phyloP scores from a whole-genome alignment of 2,888 invertebrate species.

The Pheosia gnoma region DNA sequence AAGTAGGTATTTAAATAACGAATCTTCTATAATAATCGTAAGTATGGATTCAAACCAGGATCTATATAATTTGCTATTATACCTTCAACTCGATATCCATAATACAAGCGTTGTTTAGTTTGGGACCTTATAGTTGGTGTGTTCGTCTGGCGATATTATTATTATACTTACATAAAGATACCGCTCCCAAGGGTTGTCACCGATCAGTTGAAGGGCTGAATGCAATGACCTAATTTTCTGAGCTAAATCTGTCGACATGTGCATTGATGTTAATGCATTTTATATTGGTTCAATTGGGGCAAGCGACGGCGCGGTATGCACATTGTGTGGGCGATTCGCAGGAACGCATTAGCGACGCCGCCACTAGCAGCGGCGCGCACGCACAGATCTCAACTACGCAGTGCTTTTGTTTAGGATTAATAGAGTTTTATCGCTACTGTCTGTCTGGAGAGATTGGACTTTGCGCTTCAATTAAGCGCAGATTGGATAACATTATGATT shows the following conservation, averaged over 20 bases:
- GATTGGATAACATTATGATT: conserved; percentile 18
- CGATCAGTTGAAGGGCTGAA: conserved; percentile 32
- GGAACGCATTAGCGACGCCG: conserved; percentile 72
- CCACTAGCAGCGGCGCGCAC: conserved; percentile 26
- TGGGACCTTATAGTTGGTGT: too few species aligned
- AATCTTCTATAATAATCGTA: too few species aligned
- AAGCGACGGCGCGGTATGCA: conserved; percentile 80
- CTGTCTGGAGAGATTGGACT: conserved; percentile 42
- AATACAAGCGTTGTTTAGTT: too few species aligned
- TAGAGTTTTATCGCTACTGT: conserved; percentile 41
- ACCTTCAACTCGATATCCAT: too few species aligned
- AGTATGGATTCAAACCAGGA: too few species aligned
- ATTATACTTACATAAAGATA: background rate
- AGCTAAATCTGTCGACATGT: conserved; percentile 74
- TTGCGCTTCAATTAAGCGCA: conserved; percentile 17
- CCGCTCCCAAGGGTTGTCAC: conserved; percentile 8
- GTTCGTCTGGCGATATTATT: too few species aligned
- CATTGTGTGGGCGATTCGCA: conserved; percentile 80
- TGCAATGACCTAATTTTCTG: conserved; percentile 67
- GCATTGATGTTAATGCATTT: conserved; percentile 81
- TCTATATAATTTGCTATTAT: too few species aligned
- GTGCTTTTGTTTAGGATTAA: conserved; percentile 39
- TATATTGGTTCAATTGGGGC: conserved; percentile 83
- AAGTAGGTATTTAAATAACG: too few species aligned
- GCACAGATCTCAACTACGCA: conserved; percentile 21